phyloP scores from a whole-genome alignment of 2,113 vertebrate species.

The Pelvicachromis taeniatus region DNA sequence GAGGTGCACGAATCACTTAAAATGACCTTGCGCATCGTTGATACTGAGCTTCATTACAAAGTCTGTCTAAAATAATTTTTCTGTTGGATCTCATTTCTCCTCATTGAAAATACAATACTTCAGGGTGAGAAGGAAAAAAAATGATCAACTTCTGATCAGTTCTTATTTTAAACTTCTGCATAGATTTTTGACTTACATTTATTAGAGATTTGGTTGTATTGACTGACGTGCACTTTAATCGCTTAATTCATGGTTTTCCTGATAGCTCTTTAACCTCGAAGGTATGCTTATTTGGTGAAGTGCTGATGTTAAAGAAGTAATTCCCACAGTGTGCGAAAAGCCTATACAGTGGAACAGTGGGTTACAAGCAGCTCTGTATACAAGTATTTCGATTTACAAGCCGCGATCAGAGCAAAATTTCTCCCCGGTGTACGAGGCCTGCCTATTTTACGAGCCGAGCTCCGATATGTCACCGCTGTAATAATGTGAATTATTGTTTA shows the following conservation, averaged over 20 bases:
- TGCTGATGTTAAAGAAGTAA: neutral
- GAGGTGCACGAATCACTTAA: neutral
- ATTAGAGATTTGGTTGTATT: neutral
- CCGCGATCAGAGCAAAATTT: too few species aligned
- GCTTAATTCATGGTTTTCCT: neutral
- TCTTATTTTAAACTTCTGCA: neutral
- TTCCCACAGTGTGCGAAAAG: too few species aligned
- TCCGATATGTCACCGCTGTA: too few species aligned
- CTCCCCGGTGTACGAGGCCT: too few species aligned
- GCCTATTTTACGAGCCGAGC: too few species aligned
- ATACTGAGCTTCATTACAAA: neutral
- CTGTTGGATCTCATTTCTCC: neutral
- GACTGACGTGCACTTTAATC: neutral
- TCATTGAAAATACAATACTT: neutral
- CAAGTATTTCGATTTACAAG: too few species aligned
- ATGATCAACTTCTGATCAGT: neutral
- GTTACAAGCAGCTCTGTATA: too few species aligned
- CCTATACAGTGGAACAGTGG: too few species aligned
- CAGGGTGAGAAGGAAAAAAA: neutral
- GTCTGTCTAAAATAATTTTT: neutral
- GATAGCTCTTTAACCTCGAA: neutral
- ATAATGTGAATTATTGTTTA: too few species aligned
- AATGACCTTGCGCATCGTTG: slow-evolving; percentile 2
- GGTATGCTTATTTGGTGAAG: neutral
- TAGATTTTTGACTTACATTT: neutral